phyloP scores from a whole-genome alignment of 1,140 invertebrate genomes.

The Heliconius eleuchia region DNA sequence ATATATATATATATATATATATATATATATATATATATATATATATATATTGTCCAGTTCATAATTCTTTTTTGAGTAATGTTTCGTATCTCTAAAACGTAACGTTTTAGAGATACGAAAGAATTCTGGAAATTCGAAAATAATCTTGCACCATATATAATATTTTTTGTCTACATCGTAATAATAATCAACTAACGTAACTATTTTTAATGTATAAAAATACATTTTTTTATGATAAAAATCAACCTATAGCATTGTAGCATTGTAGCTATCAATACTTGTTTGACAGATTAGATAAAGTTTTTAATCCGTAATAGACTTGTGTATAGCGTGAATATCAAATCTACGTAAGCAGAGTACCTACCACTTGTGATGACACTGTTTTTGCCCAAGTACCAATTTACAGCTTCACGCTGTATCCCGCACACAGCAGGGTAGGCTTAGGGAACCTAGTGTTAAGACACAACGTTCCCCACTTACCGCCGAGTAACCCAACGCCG shows the following conservation, averaged over 20 bases:
- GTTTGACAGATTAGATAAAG: background rate
- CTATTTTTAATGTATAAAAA: background rate
- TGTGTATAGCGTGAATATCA: background rate
- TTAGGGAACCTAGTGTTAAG: too few species aligned
- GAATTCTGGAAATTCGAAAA: background rate
- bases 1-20: background rate
- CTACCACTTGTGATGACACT: background rate
- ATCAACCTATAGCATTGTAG: background rate
- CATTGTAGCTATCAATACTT: background rate
- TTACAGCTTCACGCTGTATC: too few species aligned
- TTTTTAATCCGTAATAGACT: background rate
- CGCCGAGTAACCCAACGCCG: too few species aligned
- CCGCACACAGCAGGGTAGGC: too few species aligned
- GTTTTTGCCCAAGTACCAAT: background rate
- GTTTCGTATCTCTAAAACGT: too few species aligned
- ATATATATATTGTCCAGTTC: background rate
- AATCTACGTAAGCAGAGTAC: background rate
- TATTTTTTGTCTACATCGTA: background rate
- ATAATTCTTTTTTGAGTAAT: background rate
- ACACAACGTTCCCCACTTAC: too few species aligned
- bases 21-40: background rate
- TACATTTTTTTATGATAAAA: background rate
- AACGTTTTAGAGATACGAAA: background rate
- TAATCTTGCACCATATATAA: background rate
- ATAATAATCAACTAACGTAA: background rate